Conservation (phyloP, 1,140 invertebrate species). For the Pogonus chalceus region DNA sequence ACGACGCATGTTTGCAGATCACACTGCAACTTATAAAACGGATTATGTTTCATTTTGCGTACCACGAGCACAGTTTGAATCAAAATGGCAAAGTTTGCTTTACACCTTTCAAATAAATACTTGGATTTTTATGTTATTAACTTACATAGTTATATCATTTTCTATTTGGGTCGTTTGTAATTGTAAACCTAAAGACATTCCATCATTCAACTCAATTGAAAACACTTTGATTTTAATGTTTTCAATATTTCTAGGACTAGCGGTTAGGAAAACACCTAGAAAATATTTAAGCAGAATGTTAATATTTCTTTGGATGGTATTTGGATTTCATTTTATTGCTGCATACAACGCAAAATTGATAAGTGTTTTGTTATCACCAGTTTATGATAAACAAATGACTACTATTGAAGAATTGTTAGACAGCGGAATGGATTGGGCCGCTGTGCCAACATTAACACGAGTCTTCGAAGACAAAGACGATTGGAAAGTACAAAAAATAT, state of each 20-base stretch:
- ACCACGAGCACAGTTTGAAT: too few relatives aligned
- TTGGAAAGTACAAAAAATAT: conserved; percentile 8
- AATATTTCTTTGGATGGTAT: conserved; percentile 14
- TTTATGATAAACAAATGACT: conserved; percentile 14
- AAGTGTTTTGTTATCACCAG: conserved; percentile 10
- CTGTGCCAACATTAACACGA: neutral
- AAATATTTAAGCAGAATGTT: conserved; percentile 11
- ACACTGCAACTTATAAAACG: too few relatives aligned
- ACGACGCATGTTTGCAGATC: too few relatives aligned
- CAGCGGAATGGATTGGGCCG: conserved; percentile 11
- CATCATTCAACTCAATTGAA: neutral
- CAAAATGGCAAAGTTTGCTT: too few relatives aligned
- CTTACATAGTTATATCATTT: neutral
- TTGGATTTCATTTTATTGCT: conserved; percentile 13
- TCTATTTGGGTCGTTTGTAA: neutral
- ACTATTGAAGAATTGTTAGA: conserved; percentile 12
- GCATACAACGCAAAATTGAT: conserved; percentile 17
- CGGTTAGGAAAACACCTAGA: conserved; percentile 10
- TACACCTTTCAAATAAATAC: too few relatives aligned
- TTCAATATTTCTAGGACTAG: conserved; percentile 7
- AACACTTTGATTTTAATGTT: conserved; percentile 6
- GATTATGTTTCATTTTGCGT: too few relatives aligned
- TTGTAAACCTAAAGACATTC: conserved; percentile 4
- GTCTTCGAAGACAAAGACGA: conserved; percentile 7
- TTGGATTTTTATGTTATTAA: conserved; percentile 4